Base-by-base conservation (phyloP, 1,140 invertebrate genomes). In the Drosophila novamexicana region DNA sequence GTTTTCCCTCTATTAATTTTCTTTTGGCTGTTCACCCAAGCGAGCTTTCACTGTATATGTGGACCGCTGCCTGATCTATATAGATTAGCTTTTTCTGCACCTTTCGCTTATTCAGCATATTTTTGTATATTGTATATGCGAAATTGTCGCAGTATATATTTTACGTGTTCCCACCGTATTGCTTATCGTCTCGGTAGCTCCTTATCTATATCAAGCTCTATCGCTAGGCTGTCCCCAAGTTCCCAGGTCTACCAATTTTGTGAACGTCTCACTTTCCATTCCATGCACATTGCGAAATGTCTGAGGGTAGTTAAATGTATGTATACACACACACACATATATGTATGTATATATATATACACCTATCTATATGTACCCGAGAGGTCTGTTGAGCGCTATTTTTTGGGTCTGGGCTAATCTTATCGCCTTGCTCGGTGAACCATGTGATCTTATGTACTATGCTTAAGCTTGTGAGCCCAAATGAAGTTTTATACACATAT, bases 241-340 rank as follows among this genome's bases (percentile, higher is more conserved):
- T 8, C 22, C 36, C 12, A 18, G 16, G 62, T 52, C 45, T 66
- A 57, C 29, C 63, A 5, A 37, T 22, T 9, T 36, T 34, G 10
- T 42, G n/a, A 22, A 36, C 64, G 64, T 67, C 54, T 72, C n/a
- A 57, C 61, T 64, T 57, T 70, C 36, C 29, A 54, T 54, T 29
- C 34, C 16, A 56, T 7, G 36, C 7, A 29, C 5, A 42, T n/a
- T 42, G 12, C 12, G 39, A n/a, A 42, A 42, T n/a, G 12, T n/a
- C n/a, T 42, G 4, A 5, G 12, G 5, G 12, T 42, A 29, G 22
- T 29, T 29, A 29, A 29, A 29, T 39, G 34, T 53, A 8, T 29
- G 7, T 42, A 22, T 1, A 22, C 22, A 22, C 3, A 22, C 22
- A 22, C 22, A 22, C 2, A 22, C 3, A 22, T 0, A 32, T 6